Conservation (phyloP, 1,140 invertebrate species). For the Drosophila simulans region DNA sequence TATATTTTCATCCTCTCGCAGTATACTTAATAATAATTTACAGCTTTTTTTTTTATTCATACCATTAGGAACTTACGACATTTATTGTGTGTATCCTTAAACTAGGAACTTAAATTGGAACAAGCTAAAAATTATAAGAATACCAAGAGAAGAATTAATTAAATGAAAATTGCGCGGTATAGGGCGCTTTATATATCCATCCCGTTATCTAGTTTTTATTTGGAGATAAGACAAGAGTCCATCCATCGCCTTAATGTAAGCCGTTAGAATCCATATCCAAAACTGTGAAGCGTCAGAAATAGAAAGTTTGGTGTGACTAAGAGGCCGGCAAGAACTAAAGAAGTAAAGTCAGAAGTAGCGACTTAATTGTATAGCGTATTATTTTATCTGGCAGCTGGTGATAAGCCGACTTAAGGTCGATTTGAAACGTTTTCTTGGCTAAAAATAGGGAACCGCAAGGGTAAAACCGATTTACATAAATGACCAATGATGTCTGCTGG, state of each 20-base stretch:
- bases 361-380: conserved; percentile 38
- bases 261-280: conserved; percentile 1
- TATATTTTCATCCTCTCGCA: too few relatives aligned
- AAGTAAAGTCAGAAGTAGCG: conserved; percentile 19
- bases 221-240: conserved; percentile 25
- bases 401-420: conserved; percentile 31
- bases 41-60: background rate
- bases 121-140: background rate
- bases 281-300: conserved; percentile 31
- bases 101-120: conserved; percentile 21
- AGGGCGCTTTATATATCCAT: conserved; percentile 37
- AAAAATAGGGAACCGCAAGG: conserved; percentile 20
- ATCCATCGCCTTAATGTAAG: background rate
- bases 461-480: conserved; percentile 34
- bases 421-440: conserved; percentile 32
- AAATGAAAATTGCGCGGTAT: conserved; percentile 15
- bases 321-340: conserved; percentile 48
- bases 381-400: conserved; percentile 20
- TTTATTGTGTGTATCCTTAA: conserved; percentile 47
- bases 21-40: background rate
- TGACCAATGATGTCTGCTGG: conserved; percentile 19
- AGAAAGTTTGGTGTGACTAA: conserved; percentile 56
- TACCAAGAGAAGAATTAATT: background rate
- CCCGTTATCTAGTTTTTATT: conserved; percentile 23
- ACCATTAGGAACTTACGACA: conserved; percentile 50